These are phyloP conservation scores for Gasteruption jaculator DNA, from an alignment of 2,888 invertebrate genomes.

Conservation along the genomic window DNA sequence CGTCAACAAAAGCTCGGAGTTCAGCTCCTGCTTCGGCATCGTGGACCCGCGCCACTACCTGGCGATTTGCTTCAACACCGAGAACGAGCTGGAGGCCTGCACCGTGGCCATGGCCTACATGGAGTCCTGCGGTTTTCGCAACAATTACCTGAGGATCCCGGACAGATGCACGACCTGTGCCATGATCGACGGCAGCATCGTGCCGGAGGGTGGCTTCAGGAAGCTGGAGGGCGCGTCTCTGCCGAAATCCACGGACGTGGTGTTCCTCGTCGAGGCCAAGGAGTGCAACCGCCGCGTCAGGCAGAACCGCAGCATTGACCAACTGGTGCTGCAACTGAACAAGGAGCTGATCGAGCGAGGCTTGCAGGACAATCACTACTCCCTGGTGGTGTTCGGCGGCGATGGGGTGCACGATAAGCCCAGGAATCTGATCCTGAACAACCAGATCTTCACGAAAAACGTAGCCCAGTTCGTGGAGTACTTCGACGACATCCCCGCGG, in stretches of 20 bases:
- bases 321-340: conserved; percentile 64
- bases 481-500: conserved; percentile 67
- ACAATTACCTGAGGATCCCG: conserved; percentile 75
- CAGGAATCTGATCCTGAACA: conserved; percentile 69
- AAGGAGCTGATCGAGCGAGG: conserved; percentile 65
- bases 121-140: conserved; percentile 69
- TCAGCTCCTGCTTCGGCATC: conserved; percentile 48
- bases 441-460: conserved; percentile 64
- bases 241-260: conserved; percentile 74
- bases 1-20: conserved; percentile 45
- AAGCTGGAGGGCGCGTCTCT: conserved; percentile 59
- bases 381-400: conserved; percentile 80
- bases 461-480: conserved; percentile 56
- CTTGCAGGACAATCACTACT: conserved; percentile 71
- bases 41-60: conserved; percentile 63
- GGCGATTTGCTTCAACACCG: conserved; percentile 61
- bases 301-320: conserved; percentile 64
- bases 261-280: conserved; percentile 85
- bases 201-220: conserved; percentile 74
- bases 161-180: conserved; percentile 76
- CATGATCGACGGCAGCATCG: conserved; percentile 61
- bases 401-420: conserved; percentile 68
- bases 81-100: conserved; percentile 60
- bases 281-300: conserved; percentile 72
- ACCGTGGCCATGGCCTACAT: conserved; percentile 77